Evolutionary conservation across 2,113 vertebrate species (phyloP).

Genomic region (Platanista minor): DNA sequence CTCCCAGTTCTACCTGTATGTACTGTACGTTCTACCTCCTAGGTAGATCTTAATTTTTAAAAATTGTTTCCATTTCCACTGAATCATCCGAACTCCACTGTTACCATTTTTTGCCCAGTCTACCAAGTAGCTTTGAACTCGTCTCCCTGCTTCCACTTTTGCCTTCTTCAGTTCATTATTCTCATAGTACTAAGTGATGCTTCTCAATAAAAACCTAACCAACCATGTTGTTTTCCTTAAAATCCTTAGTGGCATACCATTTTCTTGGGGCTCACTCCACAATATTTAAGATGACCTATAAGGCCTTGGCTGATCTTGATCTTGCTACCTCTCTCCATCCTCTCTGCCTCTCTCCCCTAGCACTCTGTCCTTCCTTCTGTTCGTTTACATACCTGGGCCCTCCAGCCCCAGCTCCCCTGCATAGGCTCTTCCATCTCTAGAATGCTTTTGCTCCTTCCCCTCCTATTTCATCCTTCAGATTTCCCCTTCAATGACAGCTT

Average conservation of each 20-base stretch:
- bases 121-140: not conserved
- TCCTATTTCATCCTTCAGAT: not conserved
- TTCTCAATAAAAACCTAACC: not conserved
- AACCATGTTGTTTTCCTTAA: not conserved
- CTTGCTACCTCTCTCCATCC: not conserved
- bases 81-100: not conserved
- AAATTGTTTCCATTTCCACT: not conserved
- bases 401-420: not conserved
- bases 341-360: not conserved
- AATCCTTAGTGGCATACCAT: not conserved
- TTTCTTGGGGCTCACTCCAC: not conserved
- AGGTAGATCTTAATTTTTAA: not conserved
- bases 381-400: not conserved
- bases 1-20: not conserved
- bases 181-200: not conserved
- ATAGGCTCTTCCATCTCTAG: not conserved
- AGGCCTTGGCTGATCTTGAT: not conserved
- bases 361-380: not conserved
- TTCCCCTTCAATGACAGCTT: not conserved
- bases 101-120: not conserved
- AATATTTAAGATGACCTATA: not conserved
- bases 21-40: not conserved
- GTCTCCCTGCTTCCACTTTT: not conserved
- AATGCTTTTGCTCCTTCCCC: not conserved
- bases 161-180: not conserved